These are phyloP conservation scores for Tortricodes alternella DNA, from an alignment of 2,888 invertebrate genomes.

Conservation along the genomic window DNA sequence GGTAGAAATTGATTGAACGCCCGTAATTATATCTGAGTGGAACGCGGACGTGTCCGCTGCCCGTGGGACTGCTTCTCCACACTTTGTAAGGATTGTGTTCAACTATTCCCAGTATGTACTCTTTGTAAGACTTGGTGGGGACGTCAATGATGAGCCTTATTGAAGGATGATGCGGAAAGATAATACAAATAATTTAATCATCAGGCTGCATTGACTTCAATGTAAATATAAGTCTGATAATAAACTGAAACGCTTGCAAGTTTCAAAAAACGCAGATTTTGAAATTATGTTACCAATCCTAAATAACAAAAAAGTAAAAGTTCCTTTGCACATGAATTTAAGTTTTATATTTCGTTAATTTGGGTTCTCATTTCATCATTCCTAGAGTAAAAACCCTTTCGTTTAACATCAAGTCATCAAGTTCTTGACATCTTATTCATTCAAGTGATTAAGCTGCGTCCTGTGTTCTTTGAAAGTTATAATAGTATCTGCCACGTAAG, in stretches of 20 bases:
- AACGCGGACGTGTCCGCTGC: constrained; percentile 46
- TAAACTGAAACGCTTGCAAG: too few relatives aligned
- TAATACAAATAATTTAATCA: too few relatives aligned
- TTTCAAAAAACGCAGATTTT: too few relatives aligned
- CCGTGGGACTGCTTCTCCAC: constrained; percentile 43
- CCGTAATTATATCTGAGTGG: constrained; percentile 46
- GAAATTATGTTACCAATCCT: too few relatives aligned
- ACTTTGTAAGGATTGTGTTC: constrained; percentile 8
- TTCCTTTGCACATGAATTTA: too few relatives aligned
- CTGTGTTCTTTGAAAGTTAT: constrained; percentile 6
- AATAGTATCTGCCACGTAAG: constrained; percentile 23
- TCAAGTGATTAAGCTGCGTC: neutral
- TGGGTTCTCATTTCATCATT: too few relatives aligned
- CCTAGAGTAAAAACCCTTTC: too few relatives aligned
- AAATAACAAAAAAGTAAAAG: too few relatives aligned
- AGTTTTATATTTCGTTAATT: too few relatives aligned
- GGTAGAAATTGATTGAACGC: constrained; percentile 52
- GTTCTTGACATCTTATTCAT: constrained; percentile 17
- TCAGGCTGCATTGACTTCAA: too few relatives aligned
- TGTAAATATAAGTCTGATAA: too few relatives aligned
- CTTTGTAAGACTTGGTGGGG: neutral
- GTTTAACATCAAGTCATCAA: constrained; percentile 5
- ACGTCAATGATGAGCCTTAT: neutral
- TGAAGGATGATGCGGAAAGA: too few relatives aligned
- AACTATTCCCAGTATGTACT: constrained; percentile 2